Base-by-base conservation (phyloP, 2,797 vertebrate genomes). In the Champsocephalus gunnari region DNA sequence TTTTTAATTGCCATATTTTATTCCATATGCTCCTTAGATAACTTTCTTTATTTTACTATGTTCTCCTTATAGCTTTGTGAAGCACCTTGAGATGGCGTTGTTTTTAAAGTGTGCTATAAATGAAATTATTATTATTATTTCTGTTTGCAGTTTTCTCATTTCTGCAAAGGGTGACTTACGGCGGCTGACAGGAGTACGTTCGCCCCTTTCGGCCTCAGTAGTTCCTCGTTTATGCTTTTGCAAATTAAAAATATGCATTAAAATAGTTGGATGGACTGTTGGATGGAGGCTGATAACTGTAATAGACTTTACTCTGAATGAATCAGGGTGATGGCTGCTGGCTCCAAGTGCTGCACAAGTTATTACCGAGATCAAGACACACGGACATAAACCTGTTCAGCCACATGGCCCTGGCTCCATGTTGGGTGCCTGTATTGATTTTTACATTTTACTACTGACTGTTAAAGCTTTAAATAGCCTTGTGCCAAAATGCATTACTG, bases 381-480 rank as follows among this genome's bases (percentile, higher is more conserved):
- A 9, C n/a, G 77, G 51, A 66, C 81, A 83, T 80, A 84, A 84
- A 67, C 24, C 77, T 9, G 32, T 24, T 9, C 1, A 55, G 50
- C 75, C 65, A 68, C 76, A 76, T 72, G n/a, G 44, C 72, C 61
- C 65, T 24, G 67, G 63, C 79, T 85, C 70, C 60, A 56, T 6
- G 68, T 73, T 74, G 43, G 58, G 12, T 59, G 62, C 63, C 72
- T 56, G 41, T 79, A 85, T 84, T 69, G 79, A 83, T 88, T 82
- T 75, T 19, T 54, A 80, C 78, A 65, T 86, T 84, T 85, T 72
- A 85, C 67, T 44, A 56, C 75, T 53, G 73, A 81, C 70, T 88
- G 84, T 85, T 67, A 88, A 78, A 86, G 81, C 82, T 81, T 79
- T 80, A 77, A 87, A 86, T 70, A 81, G 85, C 64, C 54, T 49